Evolutionary conservation across 2,888 invertebrate genomes (phyloP).

Genomic region (Osmoderma eremita): DNA sequence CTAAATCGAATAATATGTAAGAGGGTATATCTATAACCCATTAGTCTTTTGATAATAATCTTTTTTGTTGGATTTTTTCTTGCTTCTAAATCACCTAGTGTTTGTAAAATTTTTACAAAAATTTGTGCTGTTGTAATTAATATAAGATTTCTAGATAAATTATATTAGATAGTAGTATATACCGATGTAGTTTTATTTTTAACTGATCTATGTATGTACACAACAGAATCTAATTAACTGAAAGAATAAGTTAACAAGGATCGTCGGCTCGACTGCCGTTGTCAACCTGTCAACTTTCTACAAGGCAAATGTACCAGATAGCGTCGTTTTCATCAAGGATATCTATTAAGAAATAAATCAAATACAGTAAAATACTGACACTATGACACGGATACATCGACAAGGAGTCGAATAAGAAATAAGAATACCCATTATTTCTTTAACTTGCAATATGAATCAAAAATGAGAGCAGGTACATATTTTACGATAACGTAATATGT

Average conservation of each 20-base stretch:
- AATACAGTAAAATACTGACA: conserved; percentile 3
- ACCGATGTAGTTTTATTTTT: not conserved
- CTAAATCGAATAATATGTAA: no score
- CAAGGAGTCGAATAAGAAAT: no score
- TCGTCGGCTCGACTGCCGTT: conserved; percentile 39
- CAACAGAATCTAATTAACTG: conserved; percentile 38
- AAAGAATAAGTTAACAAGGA: conserved; percentile 42
- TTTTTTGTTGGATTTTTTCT: no score
- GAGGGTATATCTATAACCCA: no score
- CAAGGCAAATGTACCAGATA: conserved; percentile 44
- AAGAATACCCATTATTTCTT: no score
- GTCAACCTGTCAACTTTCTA: conserved; percentile 43
- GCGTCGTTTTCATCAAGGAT: conserved; percentile 32
- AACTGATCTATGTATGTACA: not conserved
- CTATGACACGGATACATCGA: conserved; percentile 7
- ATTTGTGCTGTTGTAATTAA: no score
- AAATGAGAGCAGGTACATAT: no score
- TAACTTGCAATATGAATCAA: no score
- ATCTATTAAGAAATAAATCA: conserved; percentile 38
- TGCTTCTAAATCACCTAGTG: no score
- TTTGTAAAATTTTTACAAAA: no score
- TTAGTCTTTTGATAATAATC: no score
- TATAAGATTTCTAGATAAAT: not conserved
- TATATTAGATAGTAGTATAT: not conserved
- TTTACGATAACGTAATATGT: not conserved